These are phyloP conservation scores for Linnaemya tessellans DNA, from an alignment of 2,888 invertebrate species.

Conservation along the genomic window DNA sequence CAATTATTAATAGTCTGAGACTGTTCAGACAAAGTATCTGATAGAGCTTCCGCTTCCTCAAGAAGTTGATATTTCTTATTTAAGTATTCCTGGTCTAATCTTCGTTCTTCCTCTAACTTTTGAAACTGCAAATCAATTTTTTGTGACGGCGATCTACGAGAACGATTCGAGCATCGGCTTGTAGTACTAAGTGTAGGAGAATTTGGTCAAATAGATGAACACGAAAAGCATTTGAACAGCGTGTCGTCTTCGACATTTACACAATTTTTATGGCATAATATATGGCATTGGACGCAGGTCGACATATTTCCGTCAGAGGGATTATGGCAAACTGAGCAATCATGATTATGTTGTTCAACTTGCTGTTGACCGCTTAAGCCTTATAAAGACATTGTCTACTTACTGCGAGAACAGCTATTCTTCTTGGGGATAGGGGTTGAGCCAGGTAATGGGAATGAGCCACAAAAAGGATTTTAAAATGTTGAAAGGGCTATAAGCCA, in stretches of 20 bases:
- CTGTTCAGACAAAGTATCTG: neutral
- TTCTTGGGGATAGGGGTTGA: too few relatives aligned
- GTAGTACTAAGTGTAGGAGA: too few relatives aligned
- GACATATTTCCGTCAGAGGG: neutral
- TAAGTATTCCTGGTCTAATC: conserved; percentile 27
- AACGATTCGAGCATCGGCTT: conserved; percentile 11
- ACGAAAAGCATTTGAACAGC: too few relatives aligned
- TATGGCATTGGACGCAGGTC: neutral
- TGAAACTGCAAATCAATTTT: too few relatives aligned
- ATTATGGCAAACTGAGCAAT: neutral
- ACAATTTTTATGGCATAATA: neutral
- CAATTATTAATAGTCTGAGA: neutral
- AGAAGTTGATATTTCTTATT: too few relatives aligned
- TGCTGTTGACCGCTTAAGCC: too few relatives aligned
- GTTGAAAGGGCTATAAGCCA: too few relatives aligned
- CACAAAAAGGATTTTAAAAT: too few relatives aligned
- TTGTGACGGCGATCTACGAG: neutral
- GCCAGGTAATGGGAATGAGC: too few relatives aligned
- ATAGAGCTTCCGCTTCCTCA: conserved; percentile 34
- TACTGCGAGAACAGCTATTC: too few relatives aligned
- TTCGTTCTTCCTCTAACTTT: conserved; percentile 36
- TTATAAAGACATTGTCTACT: too few relatives aligned
- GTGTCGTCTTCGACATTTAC: neutral
- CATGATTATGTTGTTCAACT: too few relatives aligned
- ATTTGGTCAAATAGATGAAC: conserved; percentile 4